Evolutionary conservation across 1,140 invertebrate species (phyloP), one percentile per base, ranked within the genome.

Genomic region (Saccostrea cuccullata): DNA sequence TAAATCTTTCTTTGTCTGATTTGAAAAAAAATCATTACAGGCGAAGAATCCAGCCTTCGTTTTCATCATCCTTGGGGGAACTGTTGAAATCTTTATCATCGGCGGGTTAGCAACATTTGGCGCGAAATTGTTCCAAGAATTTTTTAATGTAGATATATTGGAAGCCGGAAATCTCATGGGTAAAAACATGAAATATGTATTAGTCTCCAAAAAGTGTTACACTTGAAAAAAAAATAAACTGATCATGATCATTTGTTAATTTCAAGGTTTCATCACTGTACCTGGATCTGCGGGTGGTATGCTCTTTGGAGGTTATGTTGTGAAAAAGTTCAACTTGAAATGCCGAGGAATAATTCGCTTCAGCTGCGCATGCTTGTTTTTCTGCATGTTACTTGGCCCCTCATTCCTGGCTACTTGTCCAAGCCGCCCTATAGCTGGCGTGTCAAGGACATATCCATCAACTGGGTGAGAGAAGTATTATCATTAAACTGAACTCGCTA

Each of bases 361-460:
- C 86, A 90, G 88, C 67, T 86, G 86, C 13, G 86, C 85, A 6
- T 89, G 96, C 60, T 96, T 97, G 0, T 92, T 96, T 12, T 88
- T 96, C 1, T 96, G 96, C 1, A 96, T 96, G 0, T 91, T 96
- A 3, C 96, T 97, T 86, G 96, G 96, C 0, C 94, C 96, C 58
- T 96, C 96, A 83, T 97, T 97, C 91, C 95, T 97, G 40, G 94
- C 97, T 0, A 96, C 96, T n/a, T 98, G 97, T 90, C 96, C 97
- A 0, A 97, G 97, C 94, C 94, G 96, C 4, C 94, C 95, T 1
- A 97, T 97, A 91, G 97, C 97, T 17, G 97, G 97, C 9, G 95
- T 98, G 15, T 97, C 82, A 23, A 84, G 40, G 12, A 11, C 82
- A 55, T 84, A 84, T 56, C 40, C 40, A 84, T 55, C 82, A 2